A percentile compares a stretch with the other conserved stretches of the same genome.
These are phyloP conservation scores for Xanthostigma xanthostigma DNA, from an alignment of 2,888 invertebrate species.

Conservation along the genomic window DNA sequence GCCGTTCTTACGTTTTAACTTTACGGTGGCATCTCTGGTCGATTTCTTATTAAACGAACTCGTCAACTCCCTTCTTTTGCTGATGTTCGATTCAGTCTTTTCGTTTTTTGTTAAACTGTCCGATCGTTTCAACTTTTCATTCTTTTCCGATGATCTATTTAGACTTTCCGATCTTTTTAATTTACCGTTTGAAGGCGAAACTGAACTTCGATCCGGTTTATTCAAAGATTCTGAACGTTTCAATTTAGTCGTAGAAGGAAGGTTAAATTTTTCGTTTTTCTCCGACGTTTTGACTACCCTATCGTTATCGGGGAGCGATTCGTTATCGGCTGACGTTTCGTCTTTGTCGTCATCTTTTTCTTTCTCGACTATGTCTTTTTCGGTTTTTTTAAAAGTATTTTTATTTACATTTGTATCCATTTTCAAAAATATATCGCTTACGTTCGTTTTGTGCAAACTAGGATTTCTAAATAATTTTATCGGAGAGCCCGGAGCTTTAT, in stretches of 20 bases:
- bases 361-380: constrained; percentile 27
- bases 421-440: constrained; percentile 13
- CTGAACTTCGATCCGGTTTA: constrained; percentile 35
- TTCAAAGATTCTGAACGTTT: constrained; percentile 48
- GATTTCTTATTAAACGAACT: constrained; percentile 26
- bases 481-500: constrained; percentile 16
- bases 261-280: constrained; percentile 17
- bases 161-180: constrained; percentile 45
- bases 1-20: constrained; percentile 59
- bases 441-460: constrained; percentile 32
- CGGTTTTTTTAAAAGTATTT: constrained; percentile 20
- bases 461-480: constrained; percentile 32
- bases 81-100: constrained; percentile 65
- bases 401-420: constrained; percentile 15
- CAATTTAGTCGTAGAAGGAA: constrained; percentile 29
- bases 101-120: constrained; percentile 55
- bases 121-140: constrained; percentile 36
- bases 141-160: constrained; percentile 31
- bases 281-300: constrained; percentile 17
- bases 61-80: constrained; percentile 47
- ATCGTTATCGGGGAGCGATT: constrained; percentile 24
- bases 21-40: constrained; percentile 35
- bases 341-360: constrained; percentile 29
- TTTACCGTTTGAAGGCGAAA: constrained; percentile 29
- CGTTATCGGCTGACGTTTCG: constrained; percentile 14